Percentiles rank a stretch among this genome's conserved stretches.
phyloP scores from a whole-genome alignment of 2,113 vertebrate genomes.

The Potamarius usumacintae region DNA sequence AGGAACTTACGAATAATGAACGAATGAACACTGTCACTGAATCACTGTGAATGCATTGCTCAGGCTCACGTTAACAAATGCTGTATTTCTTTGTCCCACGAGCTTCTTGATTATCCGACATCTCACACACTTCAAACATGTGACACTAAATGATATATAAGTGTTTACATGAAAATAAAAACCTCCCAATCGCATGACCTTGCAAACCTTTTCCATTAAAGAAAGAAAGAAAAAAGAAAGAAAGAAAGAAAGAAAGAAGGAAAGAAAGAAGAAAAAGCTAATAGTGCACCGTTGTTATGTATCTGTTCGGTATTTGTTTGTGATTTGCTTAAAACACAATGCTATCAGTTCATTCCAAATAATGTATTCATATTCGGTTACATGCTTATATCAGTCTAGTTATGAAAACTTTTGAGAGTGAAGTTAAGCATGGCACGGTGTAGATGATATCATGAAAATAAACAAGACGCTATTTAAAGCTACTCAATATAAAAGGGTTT shows the following conservation, averaged over 20 bases:
- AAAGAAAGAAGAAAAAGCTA: too few relatives aligned
- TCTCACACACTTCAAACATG: background rate
- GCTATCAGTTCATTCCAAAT: background rate
- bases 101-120: background rate
- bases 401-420: background rate
- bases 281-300: background rate
- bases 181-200: background rate
- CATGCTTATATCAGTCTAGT: background rate
- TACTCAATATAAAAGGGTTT: background rate
- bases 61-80: background rate
- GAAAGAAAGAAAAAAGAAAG: too few relatives aligned
- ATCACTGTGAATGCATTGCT: background rate
- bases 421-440: background rate
- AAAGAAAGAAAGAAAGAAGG: too few relatives aligned
- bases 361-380: background rate
- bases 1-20: background rate
- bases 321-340: background rate
- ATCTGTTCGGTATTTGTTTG: background rate
- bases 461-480: background rate
- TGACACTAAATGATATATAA: background rate
- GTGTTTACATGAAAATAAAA: background rate
- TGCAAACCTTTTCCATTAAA: background rate
- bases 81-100: background rate
- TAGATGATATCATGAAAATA: background rate
- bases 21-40: background rate